Conservation (phyloP, 1,140 invertebrate species). For the Bombus haemorrhoidalis region DNA sequence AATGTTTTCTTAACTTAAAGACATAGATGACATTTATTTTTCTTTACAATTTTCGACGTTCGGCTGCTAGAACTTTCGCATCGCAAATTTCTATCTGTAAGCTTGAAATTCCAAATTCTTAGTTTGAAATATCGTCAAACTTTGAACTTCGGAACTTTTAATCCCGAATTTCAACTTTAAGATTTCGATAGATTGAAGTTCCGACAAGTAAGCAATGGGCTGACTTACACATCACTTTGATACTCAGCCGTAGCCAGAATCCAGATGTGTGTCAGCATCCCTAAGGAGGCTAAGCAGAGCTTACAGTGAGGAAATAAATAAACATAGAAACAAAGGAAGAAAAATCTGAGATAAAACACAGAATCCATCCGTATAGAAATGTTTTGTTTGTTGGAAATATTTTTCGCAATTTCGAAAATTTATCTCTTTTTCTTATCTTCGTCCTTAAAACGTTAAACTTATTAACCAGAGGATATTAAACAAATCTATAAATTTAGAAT, state of each 20-base stretch:
- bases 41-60: neutral
- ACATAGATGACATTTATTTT: too few species aligned
- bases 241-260: neutral
- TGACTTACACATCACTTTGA: neutral
- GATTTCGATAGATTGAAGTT: too few species aligned
- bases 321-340: neutral
- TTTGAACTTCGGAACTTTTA: too few species aligned
- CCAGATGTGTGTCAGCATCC: neutral
- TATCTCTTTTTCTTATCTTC: neutral
- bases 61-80: neutral
- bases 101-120: neutral
- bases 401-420: neutral
- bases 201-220: too few species aligned
- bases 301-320: neutral
- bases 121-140: neutral
- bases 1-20: too few species aligned
- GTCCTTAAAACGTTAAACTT: neutral
- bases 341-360: neutral
- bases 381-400: neutral
- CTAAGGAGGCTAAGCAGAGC: neutral
- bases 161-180: too few species aligned
- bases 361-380: neutral
- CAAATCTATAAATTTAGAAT: too few species aligned
- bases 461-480: too few species aligned
- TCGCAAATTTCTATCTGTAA: neutral